phyloP scores from a whole-genome alignment of 1,140 invertebrate genomes.

The Lethrus apterus region DNA sequence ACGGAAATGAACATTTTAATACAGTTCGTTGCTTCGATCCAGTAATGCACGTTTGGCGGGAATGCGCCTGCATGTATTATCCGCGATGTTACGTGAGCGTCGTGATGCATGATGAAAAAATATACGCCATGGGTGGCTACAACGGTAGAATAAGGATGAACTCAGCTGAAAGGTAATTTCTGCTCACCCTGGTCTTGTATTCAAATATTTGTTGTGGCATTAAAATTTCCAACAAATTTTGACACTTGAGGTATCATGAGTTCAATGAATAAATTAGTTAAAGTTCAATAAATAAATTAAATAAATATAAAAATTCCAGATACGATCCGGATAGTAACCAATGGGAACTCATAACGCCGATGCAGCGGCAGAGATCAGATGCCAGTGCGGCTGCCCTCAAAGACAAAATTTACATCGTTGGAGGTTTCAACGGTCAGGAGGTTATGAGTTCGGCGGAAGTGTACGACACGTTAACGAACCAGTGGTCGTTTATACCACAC shows the following conservation, averaged over 20 bases:
- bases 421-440: constrained; percentile 67
- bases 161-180: constrained; percentile 63
- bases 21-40: constrained; percentile 62
- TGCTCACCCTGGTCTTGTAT: no score
- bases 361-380: constrained; percentile 74
- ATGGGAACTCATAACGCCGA: constrained; percentile 75
- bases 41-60: constrained; percentile 53
- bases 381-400: constrained; percentile 61
- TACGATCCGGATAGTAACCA: constrained; percentile 65
- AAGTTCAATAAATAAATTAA: no score
- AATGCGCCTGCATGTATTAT: constrained; percentile 66
- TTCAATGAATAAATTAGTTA: no score
- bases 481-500: constrained; percentile 64
- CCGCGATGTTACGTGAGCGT: constrained; percentile 70
- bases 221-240: no score
- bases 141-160: constrained; percentile 73
- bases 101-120: constrained; percentile 58
- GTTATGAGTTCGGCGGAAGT: constrained; percentile 58
- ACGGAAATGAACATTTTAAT: constrained; percentile 65
- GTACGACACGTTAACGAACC: constrained; percentile 52
- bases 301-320: no score
- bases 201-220: no score
- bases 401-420: constrained; percentile 61
- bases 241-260: no score
- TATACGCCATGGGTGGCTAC: constrained; percentile 84